Conservation (phyloP, 53 echinoderm and acorn worm species). For the Patiria pectinifera region DNA sequence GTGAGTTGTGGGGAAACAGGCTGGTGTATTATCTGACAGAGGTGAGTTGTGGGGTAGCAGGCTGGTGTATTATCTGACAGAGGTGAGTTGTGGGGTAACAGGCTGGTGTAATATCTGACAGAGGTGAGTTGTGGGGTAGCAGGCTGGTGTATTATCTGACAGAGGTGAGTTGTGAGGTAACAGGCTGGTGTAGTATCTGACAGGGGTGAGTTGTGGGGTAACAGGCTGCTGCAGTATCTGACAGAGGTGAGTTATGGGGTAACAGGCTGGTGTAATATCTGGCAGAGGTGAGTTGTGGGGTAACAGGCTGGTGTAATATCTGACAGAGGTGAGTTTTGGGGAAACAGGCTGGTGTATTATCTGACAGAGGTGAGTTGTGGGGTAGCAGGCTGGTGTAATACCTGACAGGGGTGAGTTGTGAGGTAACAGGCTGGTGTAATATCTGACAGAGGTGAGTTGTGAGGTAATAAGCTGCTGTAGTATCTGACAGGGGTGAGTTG, state of each 20-base stretch:
- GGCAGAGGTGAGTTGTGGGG: background rate
- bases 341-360: too few relatives aligned
- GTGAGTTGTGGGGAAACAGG: background rate
- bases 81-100: too few relatives aligned
- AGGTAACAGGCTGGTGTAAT: too few relatives aligned
- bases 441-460: background rate
- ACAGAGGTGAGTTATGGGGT: too few relatives aligned
- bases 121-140: too few relatives aligned
- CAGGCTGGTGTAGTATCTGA: slow-evolving; percentile 78
- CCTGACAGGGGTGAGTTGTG: too few relatives aligned
- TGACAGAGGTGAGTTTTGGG: background rate
- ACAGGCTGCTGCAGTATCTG: background rate
- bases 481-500: slow-evolving; percentile 77
- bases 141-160: background rate
- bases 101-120: too few relatives aligned
- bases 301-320: slow-evolving; percentile 75
- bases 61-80: too few relatives aligned
- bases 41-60: too few relatives aligned
- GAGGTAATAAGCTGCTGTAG: slow-evolving; percentile 65
- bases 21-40: slow-evolving; percentile 77
- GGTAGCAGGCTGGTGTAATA: too few relatives aligned
- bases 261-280: background rate
- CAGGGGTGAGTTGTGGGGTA: slow-evolving; percentile 65
- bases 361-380: too few relatives aligned
- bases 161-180: background rate